Percentiles rank a stretch among this genome's conserved stretches.
phyloP scores from a whole-genome alignment of 1,140 invertebrate genomes.

The Spodoptera frugiperda region DNA sequence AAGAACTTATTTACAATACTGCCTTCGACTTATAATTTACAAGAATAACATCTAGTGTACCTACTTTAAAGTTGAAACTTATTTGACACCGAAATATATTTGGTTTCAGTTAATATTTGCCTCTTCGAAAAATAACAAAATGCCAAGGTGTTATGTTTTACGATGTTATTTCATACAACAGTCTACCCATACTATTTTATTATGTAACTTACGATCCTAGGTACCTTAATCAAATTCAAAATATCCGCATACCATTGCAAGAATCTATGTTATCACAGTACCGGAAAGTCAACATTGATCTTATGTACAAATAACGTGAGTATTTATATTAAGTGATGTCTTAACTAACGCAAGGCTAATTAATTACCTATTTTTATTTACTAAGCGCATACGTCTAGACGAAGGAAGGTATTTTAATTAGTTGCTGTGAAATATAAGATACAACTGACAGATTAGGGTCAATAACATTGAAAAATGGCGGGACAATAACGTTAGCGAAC shows the following conservation, averaged over 20 bases:
- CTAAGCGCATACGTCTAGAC: too few species aligned
- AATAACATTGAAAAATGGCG: too few species aligned
- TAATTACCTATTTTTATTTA: background rate
- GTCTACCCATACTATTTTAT: background rate
- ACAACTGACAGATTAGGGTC: conserved; percentile 2
- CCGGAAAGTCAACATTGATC: conserved; percentile 5
- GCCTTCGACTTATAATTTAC: too few species aligned
- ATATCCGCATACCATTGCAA: background rate
- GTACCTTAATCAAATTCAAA: background rate
- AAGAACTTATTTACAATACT: too few species aligned
- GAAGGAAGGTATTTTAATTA: background rate
- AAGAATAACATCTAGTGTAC: too few species aligned
- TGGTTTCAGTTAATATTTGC: too few species aligned
- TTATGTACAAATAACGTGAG: background rate
- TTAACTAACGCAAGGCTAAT: background rate
- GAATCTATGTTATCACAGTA: background rate
- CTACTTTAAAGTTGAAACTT: too few species aligned
- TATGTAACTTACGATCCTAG: background rate
- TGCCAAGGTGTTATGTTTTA: too few species aligned
- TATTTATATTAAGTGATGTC: background rate
- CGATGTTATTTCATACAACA: too few species aligned
- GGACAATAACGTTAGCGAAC: too few species aligned
- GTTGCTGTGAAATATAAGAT: conserved; percentile 4
- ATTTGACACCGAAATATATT: too few species aligned
- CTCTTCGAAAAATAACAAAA: too few species aligned